phyloP scores from a whole-genome alignment of 2,113 vertebrate species.

The Gnathonemus longibarbis region DNA sequence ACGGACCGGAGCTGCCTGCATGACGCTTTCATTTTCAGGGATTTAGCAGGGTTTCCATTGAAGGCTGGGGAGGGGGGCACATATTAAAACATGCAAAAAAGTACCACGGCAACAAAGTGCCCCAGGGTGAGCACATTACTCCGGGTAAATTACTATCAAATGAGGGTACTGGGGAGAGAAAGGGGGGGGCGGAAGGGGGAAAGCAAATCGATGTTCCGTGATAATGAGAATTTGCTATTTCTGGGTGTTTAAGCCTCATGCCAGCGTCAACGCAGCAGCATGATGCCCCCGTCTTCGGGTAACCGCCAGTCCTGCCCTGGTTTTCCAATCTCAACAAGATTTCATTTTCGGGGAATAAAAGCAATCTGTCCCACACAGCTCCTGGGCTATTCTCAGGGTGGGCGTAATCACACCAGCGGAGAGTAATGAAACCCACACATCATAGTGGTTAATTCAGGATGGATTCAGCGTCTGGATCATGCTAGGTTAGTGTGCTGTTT shows the following conservation, averaged over 20 bases:
- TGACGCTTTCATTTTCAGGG: not conserved
- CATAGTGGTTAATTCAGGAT: not conserved
- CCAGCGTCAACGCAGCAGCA: not conserved
- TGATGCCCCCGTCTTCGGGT: not conserved
- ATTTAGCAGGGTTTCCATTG: not conserved
- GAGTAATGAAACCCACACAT: constrained; percentile 1
- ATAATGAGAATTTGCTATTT: not conserved
- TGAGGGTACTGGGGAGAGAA: not conserved
- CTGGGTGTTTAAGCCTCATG: not conserved
- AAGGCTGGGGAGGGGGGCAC: not conserved
- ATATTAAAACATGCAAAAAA: not conserved
- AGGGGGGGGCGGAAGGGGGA: not conserved
- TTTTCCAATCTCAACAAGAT: not conserved
- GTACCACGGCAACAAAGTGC: not conserved
- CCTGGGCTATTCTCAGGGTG: not conserved
- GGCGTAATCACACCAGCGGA: not conserved
- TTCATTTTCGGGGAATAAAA: constrained; percentile 5
- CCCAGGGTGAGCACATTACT: not conserved
- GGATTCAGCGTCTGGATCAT: not conserved
- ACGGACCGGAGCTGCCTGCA: not conserved
- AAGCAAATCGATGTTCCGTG: not conserved
- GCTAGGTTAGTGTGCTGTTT: not conserved
- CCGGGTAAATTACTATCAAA: constrained; percentile 5
- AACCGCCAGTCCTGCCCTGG: not conserved
- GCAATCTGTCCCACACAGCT: constrained; percentile 3